phyloP scores from a whole-genome alignment of 2,113 vertebrate genomes.

The Paracanthobrama guichenoti region DNA sequence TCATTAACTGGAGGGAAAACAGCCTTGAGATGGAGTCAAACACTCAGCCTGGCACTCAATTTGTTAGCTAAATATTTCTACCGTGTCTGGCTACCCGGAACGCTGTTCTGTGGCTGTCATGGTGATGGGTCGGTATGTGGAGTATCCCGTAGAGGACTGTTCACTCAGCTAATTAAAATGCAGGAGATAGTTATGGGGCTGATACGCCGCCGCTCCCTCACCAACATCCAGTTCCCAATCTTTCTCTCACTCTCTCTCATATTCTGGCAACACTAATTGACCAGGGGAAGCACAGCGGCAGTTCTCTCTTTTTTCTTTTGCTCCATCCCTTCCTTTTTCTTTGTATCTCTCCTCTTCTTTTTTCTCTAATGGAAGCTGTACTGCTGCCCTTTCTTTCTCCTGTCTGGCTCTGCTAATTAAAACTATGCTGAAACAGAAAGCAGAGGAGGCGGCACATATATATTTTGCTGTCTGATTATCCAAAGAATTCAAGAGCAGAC shows the following conservation, averaged over 20 bases:
- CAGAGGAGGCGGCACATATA: constrained; percentile 68
- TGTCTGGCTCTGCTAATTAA: constrained; percentile 76
- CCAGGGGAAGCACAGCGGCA: constrained; percentile 25
- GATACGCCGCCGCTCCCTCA: constrained; percentile 60
- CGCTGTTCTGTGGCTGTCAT: constrained; percentile 47
- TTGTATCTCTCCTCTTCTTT: constrained; percentile 60
- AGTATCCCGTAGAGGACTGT: constrained; percentile 74
- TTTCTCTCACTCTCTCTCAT: constrained; percentile 45
- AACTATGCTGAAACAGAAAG: constrained; percentile 80
- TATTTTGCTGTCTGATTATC: constrained; percentile 72
- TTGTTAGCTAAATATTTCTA: constrained; percentile 40
- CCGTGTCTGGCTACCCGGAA: constrained; percentile 48
- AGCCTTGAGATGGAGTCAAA: constrained; percentile 27
- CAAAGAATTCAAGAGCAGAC: constrained; percentile 25
- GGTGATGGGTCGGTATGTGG: constrained; percentile 61
- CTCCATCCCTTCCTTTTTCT: constrained; percentile 70
- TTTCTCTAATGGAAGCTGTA: constrained; percentile 47
- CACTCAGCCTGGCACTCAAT: constrained; percentile 39
- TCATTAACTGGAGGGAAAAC: constrained; percentile 34
- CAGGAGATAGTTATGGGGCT: constrained; percentile 71
- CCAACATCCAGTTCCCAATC: constrained; percentile 67
- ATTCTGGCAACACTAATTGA: constrained; percentile 54
- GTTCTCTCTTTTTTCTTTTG: constrained; percentile 50
- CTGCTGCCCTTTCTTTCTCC: constrained; percentile 26
- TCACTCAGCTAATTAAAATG: constrained; percentile 85